These are phyloP conservation scores for Herminia tarsipennalis DNA, from an alignment of 2,888 invertebrate species.

Conservation along the genomic window DNA sequence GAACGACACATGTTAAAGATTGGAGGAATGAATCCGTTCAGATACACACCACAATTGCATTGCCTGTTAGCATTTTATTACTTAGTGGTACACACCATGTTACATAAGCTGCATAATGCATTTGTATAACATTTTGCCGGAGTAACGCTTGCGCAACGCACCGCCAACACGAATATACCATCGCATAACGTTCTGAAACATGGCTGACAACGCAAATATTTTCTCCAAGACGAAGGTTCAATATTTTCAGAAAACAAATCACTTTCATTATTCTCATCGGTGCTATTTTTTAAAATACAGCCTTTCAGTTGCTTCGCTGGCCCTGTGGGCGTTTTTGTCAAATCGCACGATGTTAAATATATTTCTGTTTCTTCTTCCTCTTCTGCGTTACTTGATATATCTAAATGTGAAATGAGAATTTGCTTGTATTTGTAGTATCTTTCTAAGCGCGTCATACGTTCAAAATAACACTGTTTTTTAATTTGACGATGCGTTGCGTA, in stretches of 20 bases:
- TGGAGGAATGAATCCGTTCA: too few species aligned
- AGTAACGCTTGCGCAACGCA: conserved; percentile 68
- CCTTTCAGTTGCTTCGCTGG: conserved; percentile 57
- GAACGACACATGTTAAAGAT: too few species aligned
- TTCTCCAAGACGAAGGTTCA: conserved; percentile 54
- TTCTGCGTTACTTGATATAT: conserved; percentile 33
- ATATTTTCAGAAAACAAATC: conserved; percentile 19
- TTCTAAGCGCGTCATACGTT: conserved; percentile 17
- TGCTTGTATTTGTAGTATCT: conserved; percentile 6
- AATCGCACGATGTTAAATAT: conserved; percentile 67
- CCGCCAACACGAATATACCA: conserved; percentile 65
- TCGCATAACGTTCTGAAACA: conserved; percentile 54
- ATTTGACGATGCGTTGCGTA: conserved; percentile 61
- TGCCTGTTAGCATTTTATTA: too few species aligned
- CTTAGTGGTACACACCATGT: conserved; percentile 72
- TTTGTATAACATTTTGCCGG: conserved; percentile 55
- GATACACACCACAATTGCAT: too few species aligned
- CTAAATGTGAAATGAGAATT: conserved; percentile 45
- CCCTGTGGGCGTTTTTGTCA: conserved; percentile 51
- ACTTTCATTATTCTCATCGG: conserved; percentile 43
- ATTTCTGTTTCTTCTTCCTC: conserved; percentile 62
- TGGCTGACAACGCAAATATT: conserved; percentile 55
- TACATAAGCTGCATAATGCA: conserved; percentile 58
- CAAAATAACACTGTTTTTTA: conserved; percentile 68
- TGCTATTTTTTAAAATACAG: conserved; percentile 56